Base-by-base conservation (phyloP, 2,888 invertebrate genomes). In the Tetramorium bicarinatum region DNA sequence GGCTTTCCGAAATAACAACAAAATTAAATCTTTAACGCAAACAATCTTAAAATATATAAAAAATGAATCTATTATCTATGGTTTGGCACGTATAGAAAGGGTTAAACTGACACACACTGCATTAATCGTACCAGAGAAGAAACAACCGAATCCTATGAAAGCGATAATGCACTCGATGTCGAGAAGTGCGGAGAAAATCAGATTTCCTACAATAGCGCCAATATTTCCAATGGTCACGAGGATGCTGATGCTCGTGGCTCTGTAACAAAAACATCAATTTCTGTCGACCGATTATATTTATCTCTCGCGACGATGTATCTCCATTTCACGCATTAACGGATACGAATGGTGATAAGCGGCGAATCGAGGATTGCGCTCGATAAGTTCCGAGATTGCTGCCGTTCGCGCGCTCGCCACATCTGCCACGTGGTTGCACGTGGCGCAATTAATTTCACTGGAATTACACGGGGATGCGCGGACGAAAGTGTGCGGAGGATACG, bases 131-230 rank as follows among this genome's bases (percentile, higher is more conserved):
- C 94, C 91, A 62, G 90, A 75, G 59, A 92, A 87, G 52, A 93
- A 86, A 67, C 87, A 90, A 56, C 93, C 93, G 21, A 95, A 87
- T 54, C 89, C 92, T 66, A 93, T 87, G 82, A 94, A 93, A 8
- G 94, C 93, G 67, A 89, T 89, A 67, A 93, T 44, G 71, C 94
- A 94, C 71, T 93, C 84, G 47, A 88, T 61, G n/a, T 88, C 91
- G 18, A 95, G 85, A 25, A 95, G 88, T 8, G 90, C 84, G 41
- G 94, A 91, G 88, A 95, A 94, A 66, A 92, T 83, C 44, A 95
- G 74, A 87, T 94, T 95, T 38, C 95, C 95, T 21, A 92, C 79
- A 3, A 93, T 85, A 15, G 93, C 93, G 3, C 92, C 95, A 29
- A 94, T 75, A 88, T 94, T 94, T n/a, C 94, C 95, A 18, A 92